Base-by-base conservation (phyloP, 2,888 invertebrate genomes). In the Amiota minor region DNA sequence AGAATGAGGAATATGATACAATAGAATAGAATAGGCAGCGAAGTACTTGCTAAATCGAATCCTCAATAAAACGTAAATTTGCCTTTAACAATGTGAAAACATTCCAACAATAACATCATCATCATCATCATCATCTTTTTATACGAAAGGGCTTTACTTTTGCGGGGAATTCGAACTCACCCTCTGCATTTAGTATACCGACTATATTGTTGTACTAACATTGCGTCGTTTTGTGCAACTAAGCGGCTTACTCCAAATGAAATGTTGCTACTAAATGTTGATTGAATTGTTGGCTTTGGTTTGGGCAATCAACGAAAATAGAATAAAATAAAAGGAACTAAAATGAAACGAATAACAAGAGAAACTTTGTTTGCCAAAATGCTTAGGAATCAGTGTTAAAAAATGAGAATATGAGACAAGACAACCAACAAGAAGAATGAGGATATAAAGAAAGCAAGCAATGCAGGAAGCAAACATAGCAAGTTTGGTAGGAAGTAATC, bases 161-260 rank as follows among this genome's bases (percentile, higher is more conserved):
- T 35, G 35, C 3, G 3, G 1, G 23, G 23, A 4, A 35, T 3
- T 35, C 35, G 6, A 35, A 35, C 35, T 35, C 35, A 35, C 35
- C 35, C 35, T 35, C 35, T 35, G 35, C n/a, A n/a, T n/a, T n/a
- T n/a, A 35, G 0, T 35, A 35, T 8, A 35, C 35, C 6, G 6
- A 35, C 35, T 6, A 35, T 35, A 35, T 35, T 35, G 35, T 35
- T 6, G 35, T 35, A 35, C 35, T 35, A 35, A 35, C 35, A 35
- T 35, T 35, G 35, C 35, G 35, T 35, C 35, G 6, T 35, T 59
- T 59, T 59, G 18, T 20, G 20, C 59, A 59, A 20, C 59, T 67
- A 67, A 67, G 67, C 67, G 67, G 67, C 67, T 67, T 67, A 67
- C 50, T 67, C 23, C 50, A 67, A 67, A 67, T 67, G 67, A 67